Evolutionary conservation across 2,888 invertebrate species (phyloP).

Genomic region (Torymus tubicola): DNA sequence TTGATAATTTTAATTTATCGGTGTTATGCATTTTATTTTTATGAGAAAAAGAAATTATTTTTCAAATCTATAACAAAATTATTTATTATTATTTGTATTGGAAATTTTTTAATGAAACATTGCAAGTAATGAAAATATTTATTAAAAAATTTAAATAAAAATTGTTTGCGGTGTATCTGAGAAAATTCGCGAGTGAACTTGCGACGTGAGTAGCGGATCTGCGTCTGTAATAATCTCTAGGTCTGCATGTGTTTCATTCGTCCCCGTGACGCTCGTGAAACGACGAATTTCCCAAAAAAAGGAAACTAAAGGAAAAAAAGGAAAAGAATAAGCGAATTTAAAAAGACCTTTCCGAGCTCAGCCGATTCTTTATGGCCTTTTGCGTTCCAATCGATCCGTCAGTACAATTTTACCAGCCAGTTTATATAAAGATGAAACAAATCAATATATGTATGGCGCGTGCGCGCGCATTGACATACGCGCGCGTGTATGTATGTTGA

Average conservation of each 20-base stretch:
- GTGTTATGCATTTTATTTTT: neutral
- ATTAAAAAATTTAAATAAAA: neutral
- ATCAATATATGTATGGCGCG: conserved; percentile 48
- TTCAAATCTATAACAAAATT: neutral
- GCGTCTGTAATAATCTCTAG: conserved; percentile 33
- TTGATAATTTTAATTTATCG: too few relatives aligned
- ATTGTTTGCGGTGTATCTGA: conserved; percentile 7
- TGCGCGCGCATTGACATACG: neutral
- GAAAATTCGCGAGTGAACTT: neutral
- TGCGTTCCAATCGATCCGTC: conserved; percentile 55
- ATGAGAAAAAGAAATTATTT: neutral
- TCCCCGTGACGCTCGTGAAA: conserved; percentile 43
- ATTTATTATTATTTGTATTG: neutral
- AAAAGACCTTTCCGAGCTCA: conserved; percentile 38
- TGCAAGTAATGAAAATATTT: neutral
- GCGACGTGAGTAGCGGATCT: conserved; percentile 34
- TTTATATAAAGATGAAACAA: conserved; percentile 38
- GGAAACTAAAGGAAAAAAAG: neutral
- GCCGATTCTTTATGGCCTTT: conserved; percentile 52
- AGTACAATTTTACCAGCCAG: conserved; percentile 59
- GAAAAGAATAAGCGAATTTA: conserved; percentile 6
- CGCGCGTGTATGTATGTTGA: conserved; percentile 43
- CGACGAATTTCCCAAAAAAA: conserved; percentile 14
- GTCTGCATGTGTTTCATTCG: conserved; percentile 46
- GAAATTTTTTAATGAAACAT: neutral